Evolutionary conservation across 2,113 vertebrate genomes (phyloP).

Genomic region (Ia io): DNA sequence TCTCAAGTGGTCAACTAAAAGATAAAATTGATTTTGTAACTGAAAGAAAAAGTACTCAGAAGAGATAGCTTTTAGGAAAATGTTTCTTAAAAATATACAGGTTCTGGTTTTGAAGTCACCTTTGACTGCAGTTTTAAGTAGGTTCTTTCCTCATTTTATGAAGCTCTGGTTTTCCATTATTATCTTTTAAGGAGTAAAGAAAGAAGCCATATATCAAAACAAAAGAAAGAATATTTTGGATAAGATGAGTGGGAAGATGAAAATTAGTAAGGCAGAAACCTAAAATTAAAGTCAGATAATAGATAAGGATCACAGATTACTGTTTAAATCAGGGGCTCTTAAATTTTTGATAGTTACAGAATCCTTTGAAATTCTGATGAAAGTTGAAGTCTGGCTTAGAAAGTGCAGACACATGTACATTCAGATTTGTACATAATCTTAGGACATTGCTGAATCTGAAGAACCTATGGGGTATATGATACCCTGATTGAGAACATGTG

Average conservation of each 20-base stretch:
- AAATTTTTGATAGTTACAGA: background rate
- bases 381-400: background rate
- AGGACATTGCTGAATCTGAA: background rate
- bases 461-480: background rate
- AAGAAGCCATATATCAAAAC: conserved; percentile 35
- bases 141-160: background rate
- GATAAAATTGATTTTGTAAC: conserved; percentile 9
- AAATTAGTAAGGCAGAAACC: conserved; percentile 28
- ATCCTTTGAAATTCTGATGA: background rate
- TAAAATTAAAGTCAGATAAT: conserved; percentile 7
- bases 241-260: background rate
- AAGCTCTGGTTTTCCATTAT: conserved; percentile 24
- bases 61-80: background rate
- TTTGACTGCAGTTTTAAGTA: background rate
- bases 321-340: conserved; percentile 16
- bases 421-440: background rate
- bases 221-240: conserved; percentile 29
- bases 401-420: background rate
- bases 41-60: background rate
- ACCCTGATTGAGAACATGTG: background rate
- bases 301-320: background rate
- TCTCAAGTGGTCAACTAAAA: background rate
- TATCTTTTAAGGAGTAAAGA: conserved; percentile 40
- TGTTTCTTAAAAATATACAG: background rate
- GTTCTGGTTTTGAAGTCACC: background rate